Conservation (phyloP, 2,888 invertebrate genomes). For the Acrocera orbiculus region DNA sequence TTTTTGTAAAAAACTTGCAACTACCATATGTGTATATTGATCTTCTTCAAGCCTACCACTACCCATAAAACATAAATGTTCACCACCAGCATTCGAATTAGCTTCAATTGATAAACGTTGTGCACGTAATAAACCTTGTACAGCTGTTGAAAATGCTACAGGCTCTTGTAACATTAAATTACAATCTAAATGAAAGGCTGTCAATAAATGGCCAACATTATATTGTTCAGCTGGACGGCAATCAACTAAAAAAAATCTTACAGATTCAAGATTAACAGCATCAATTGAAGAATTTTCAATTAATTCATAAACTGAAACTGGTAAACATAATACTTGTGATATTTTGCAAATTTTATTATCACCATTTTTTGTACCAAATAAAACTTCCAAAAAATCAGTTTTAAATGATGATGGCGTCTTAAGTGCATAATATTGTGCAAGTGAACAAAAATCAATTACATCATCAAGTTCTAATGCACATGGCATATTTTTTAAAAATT, state of each 20-base stretch:
- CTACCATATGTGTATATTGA: constrained; percentile 94
- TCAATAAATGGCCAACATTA: constrained; percentile 89
- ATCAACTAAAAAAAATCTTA: constrained; percentile 90
- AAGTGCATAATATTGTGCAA: constrained; percentile 88
- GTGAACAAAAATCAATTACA: constrained; percentile 88
- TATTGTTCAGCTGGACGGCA: constrained; percentile 94
- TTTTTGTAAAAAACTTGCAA: constrained; percentile 89
- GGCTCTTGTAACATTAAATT: constrained; percentile 95
- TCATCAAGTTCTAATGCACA: constrained; percentile 82
- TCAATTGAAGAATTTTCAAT: constrained; percentile 64
- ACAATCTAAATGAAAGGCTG: constrained; percentile 95
- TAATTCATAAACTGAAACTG: constrained; percentile 87
- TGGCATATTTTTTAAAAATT: constrained; percentile 56
- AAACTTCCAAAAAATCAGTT: constrained; percentile 54
- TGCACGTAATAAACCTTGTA: constrained; percentile 71
- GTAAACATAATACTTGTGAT: constrained; percentile 81
- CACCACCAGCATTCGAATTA: constrained; percentile 70
- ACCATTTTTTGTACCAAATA: constrained; percentile 35
- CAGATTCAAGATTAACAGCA: constrained; percentile 41
- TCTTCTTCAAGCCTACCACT: constrained; percentile 88
- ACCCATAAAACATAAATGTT: constrained; percentile 83
- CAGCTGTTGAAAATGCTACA: constrained; percentile 81
- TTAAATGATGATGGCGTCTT: constrained; percentile 88
- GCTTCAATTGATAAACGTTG: constrained; percentile 75
- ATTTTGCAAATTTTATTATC: constrained; percentile 26